These are phyloP conservation scores for Fistularia tabacaria DNA, from an alignment of 2,797 vertebrate species.

Conservation along the genomic window DNA sequence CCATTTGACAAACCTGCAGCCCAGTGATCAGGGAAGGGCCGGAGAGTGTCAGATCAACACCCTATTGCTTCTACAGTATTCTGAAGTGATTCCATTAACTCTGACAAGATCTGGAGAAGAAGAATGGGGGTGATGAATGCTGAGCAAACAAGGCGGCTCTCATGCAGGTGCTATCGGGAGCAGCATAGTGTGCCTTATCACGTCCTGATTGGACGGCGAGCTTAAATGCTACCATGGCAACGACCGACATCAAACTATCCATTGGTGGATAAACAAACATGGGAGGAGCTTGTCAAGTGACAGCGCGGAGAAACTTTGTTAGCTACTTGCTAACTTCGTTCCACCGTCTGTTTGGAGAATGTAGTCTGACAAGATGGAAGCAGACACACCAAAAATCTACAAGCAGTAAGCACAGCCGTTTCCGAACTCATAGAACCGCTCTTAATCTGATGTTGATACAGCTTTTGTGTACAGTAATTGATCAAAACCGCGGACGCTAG, in stretches of 20 bases:
- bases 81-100: too few relatives aligned
- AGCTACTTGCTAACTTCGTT: conserved; percentile 51
- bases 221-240: conserved; percentile 33
- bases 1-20: too few relatives aligned
- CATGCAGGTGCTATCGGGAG: conserved; percentile 29
- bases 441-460: not conserved
- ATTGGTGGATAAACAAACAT: conserved; percentile 28
- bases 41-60: too few relatives aligned
- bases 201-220: conserved; percentile 48
- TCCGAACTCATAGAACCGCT: not conserved
- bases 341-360: conserved; percentile 16
- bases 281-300: conserved; percentile 48
- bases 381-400: not conserved
- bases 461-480: not conserved
- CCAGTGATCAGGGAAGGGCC: too few relatives aligned
- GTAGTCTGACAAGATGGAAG: not conserved
- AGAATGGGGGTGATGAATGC: not conserved
- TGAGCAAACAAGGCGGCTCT: not conserved
- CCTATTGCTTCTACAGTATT: too few relatives aligned
- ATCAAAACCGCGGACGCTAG: conserved; percentile 1
- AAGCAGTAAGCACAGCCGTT: conserved; percentile 25
- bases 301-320: conserved; percentile 60
- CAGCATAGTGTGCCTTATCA: not conserved
- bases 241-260: conserved; percentile 2
- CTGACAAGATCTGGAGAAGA: not conserved